phyloP scores from a whole-genome alignment of 2,888 invertebrate species.

The Herminia tarsipennalis region DNA sequence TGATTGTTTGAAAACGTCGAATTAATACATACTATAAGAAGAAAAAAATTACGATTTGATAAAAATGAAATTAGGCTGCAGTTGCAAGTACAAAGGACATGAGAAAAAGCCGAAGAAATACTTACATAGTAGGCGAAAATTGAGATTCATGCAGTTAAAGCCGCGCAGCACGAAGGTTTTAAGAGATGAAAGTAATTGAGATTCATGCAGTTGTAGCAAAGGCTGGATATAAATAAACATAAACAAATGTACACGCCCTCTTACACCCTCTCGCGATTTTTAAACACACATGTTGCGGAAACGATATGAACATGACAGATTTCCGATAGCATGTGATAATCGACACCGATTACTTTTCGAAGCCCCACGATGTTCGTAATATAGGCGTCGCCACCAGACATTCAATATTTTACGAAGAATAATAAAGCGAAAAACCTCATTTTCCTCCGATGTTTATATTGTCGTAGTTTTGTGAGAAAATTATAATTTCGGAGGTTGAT shows the following conservation, averaged over 20 bases:
- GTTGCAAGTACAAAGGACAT: no score
- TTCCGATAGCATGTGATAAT: conserved; percentile 81
- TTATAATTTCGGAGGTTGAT: neutral
- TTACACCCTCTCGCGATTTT: conserved; percentile 57
- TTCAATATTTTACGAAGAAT: conserved; percentile 43
- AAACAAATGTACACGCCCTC: conserved; percentile 37
- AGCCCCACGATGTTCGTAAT: conserved; percentile 59
- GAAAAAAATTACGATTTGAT: no score
- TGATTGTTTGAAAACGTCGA: no score
- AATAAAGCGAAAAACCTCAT: conserved; percentile 8
- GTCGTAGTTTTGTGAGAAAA: neutral
- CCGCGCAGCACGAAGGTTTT: no score
- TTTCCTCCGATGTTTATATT: neutral
- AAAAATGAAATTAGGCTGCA: no score
- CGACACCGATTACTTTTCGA: conserved; percentile 73
- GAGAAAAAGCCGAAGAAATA: no score
- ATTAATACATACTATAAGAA: no score
- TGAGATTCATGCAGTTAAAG: no score
- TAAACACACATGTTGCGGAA: conserved; percentile 80
- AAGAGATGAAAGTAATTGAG: no score
- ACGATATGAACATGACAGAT: conserved; percentile 70
- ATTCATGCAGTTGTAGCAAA: no score
- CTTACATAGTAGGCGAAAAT: no score
- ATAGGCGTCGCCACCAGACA: conserved; percentile 58
- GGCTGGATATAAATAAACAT: neutral